Conservation (phyloP, 1,140 invertebrate species). For the Rhizoglyphus robini region DNA sequence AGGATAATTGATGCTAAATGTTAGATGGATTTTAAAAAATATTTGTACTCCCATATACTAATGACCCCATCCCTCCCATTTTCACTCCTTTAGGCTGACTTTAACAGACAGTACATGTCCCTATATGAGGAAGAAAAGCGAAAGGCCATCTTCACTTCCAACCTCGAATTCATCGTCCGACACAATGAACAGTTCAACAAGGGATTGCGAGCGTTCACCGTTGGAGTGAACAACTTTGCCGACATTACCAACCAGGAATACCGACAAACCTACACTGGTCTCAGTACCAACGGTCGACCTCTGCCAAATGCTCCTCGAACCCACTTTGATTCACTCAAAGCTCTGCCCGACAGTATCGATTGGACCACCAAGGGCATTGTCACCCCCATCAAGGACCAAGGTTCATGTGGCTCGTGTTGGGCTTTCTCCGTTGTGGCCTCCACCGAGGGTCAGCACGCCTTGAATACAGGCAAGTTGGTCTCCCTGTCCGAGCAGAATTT, state of each 20-base stretch:
- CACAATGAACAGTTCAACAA: conserved; percentile 1
- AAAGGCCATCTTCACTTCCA: not conserved
- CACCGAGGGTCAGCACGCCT: conserved; percentile 88
- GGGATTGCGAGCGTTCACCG: not conserved
- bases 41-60: not conserved
- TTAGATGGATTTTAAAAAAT: not conserved
- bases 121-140: not conserved
- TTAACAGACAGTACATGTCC: not conserved
- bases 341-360: conserved; percentile 56
- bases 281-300: conserved; percentile 39
- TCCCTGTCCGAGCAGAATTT: conserved; percentile 43
- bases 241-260: conserved; percentile 47
- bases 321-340: conserved; percentile 46
- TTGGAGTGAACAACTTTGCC: conserved; percentile 10
- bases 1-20: too few species aligned
- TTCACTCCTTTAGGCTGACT: not conserved
- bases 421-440: conserved; percentile 40
- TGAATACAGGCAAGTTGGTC: conserved; percentile 61
- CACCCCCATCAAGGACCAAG: conserved; percentile 81
- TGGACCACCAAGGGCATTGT: conserved; percentile 76
- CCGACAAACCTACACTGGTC: conserved; percentile 57
- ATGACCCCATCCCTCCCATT: not conserved
- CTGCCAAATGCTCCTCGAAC: conserved; percentile 27
- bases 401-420: conserved; percentile 22
- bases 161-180: not conserved